These are phyloP conservation scores for Sciaenops ocellatus DNA, from an alignment of 2,797 vertebrate species.

Conservation along the genomic window DNA sequence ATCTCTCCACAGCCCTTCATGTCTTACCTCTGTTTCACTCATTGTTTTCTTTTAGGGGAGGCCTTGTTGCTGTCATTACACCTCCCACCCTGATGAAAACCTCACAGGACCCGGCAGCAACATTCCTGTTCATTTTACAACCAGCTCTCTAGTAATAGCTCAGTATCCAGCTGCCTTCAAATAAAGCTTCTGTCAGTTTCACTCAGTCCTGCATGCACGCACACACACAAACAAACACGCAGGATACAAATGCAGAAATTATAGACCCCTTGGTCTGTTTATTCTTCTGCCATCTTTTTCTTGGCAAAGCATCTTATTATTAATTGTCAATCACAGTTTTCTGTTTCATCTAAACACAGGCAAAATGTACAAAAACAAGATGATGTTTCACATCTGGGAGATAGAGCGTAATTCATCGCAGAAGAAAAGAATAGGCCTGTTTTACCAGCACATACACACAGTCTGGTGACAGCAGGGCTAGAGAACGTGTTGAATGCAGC, in stretches of 20 bases:
- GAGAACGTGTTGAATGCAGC: conserved; percentile 53
- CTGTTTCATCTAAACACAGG: conserved; percentile 46
- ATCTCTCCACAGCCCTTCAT: conserved; percentile 3
- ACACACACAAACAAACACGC: conserved; percentile 19
- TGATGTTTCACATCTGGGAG: conserved; percentile 70
- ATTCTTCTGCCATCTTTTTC: conserved; percentile 46
- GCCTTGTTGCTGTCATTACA: conserved; percentile 63
- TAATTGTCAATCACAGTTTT: conserved; percentile 65
- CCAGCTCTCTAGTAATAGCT: conserved; percentile 72
- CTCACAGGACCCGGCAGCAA: conserved; percentile 76
- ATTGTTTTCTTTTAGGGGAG: conserved; percentile 51
- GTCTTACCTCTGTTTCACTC: conserved; percentile 7
- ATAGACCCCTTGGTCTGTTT: conserved; percentile 35
- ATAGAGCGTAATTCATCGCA: conserved; percentile 56
- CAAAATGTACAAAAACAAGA: conserved; percentile 71
- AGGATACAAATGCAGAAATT: conserved; percentile 14
- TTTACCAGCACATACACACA: conserved; percentile 27
- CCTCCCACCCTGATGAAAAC: conserved; percentile 73
- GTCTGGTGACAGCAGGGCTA: conserved; percentile 50
- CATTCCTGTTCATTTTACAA: conserved; percentile 83
- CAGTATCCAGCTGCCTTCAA: conserved; percentile 69
- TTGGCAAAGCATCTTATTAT: conserved; percentile 64
- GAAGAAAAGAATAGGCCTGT: conserved; percentile 61
- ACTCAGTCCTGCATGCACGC: conserved; percentile 13
- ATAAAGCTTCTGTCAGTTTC: conserved; percentile 68